Evolutionary conservation across 2,888 invertebrate genomes (phyloP), one percentile per base, ranked within the genome.

Genomic region (Xiphydria camelus): DNA sequence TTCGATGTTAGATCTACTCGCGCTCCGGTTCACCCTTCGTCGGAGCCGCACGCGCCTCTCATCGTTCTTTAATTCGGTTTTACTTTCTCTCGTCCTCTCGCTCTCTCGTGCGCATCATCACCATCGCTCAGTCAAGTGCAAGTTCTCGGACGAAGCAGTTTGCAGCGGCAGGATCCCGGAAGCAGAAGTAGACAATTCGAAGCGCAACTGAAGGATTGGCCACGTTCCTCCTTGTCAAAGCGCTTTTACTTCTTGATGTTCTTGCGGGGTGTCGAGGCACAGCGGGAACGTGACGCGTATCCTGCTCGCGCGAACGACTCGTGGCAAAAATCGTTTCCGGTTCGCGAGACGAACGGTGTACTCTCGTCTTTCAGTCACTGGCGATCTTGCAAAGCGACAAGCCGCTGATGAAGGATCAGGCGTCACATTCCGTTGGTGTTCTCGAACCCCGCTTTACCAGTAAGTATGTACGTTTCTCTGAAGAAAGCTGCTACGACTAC

Each of bases 111-210:
- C 1, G 3, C 14, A 5, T n/a, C 7, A 4, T 14, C 23, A 6
- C 18, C 17, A 4, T 33, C 10, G 26, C 26, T 26, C 26, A 26
- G 12, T 14, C 33, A 17, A 12, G 33, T 33, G 33, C 33, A 33
- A 33, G 33, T 33, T 33, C 33, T 18, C 15, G 33, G 33, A 33
- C 33, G 33, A 33, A 33, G 33, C 33, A 18, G 17, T 33, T 33
- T 33, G 33, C 33, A 14, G 33, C 34, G 29, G 42, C 26, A 36
- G 42, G 26, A 17, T 37, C 47, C 52, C 60, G 61, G 51, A 61
- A 65, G 62, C 60, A 49, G 54, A 60, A 55, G 52, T 55, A 57
- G 53, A 56, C 58, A 53, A 59, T 60, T 58, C 52, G 44, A 61
- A 61, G 62, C 62, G 53, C 54, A 61, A 57, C 53, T 57, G 53